Conservation (phyloP, 1,140 invertebrate species). For the fruit fly (Drosophila melanogaster) region Release_6_plus_ISO1_MT NT_037436.4:16152501-16153000, state of each 20-base stretch:
- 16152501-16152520: slow-evolving; percentile 78
- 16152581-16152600: slow-evolving; percentile 23
- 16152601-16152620: background rate
- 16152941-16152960: background rate
- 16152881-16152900: slow-evolving; percentile 21
- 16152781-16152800: no score
- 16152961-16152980: slow-evolving; percentile 9
- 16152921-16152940: slow-evolving; percentile 2
- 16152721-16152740: no score
- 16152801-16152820: background rate
- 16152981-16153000: slow-evolving; percentile 12
- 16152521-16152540: slow-evolving; percentile 32
- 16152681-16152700: no score
- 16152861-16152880: slow-evolving; percentile 30
- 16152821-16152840: background rate
- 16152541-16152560: slow-evolving; percentile 20
- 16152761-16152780: background rate
- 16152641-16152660: no score
- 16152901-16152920: slow-evolving; percentile 53
- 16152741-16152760: no score
- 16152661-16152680: background rate
- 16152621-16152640: background rate
- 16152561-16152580: slow-evolving; percentile 26
- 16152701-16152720: no score
- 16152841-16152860: background rate